Percentiles rank a stretch among this genome's conserved stretches.
Conservation (phyloP, 2,113 vertebrate species). For the Python bivittatus region DNA sequence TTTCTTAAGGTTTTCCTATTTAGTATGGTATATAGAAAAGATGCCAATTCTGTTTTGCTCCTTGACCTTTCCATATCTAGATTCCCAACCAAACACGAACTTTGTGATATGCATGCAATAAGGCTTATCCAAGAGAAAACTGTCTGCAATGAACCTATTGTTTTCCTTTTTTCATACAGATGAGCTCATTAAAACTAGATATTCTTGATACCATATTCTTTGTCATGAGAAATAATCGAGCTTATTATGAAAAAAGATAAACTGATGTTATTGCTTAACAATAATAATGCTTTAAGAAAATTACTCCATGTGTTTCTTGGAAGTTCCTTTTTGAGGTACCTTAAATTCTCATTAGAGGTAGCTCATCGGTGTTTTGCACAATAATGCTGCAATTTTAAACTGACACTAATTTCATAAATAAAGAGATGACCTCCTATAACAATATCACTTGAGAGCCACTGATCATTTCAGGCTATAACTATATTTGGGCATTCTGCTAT, state of each 20-base stretch:
- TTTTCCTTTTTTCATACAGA: not conserved
- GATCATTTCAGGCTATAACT: not conserved
- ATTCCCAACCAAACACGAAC: not conserved
- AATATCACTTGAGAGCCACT: rapidly evolving
- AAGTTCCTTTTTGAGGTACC: not conserved
- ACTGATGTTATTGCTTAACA: conserved; percentile 29
- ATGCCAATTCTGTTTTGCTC: not conserved
- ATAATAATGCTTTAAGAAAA: conserved; percentile 37
- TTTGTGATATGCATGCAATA: not conserved
- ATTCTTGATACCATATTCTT: not conserved
- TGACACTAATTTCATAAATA: rapidly evolving
- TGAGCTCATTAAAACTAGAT: not conserved
- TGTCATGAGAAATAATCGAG: conserved; percentile 28
- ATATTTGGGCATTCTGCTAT: not conserved
- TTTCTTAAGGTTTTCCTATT: not conserved
- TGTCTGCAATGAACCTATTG: not conserved
- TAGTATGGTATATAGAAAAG: not conserved
- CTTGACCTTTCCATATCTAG: not conserved
- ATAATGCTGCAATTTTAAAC: rapidly evolving
- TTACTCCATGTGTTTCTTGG: not conserved
- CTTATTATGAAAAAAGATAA: conserved; percentile 28
- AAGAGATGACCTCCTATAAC: conserved; percentile 7
- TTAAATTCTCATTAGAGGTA: not conserved
- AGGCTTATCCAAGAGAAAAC: not conserved
- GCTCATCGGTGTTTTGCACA: not conserved